Evolutionary conservation across 2,113 vertebrate genomes (phyloP).

Genomic region (Apus apus): DNA sequence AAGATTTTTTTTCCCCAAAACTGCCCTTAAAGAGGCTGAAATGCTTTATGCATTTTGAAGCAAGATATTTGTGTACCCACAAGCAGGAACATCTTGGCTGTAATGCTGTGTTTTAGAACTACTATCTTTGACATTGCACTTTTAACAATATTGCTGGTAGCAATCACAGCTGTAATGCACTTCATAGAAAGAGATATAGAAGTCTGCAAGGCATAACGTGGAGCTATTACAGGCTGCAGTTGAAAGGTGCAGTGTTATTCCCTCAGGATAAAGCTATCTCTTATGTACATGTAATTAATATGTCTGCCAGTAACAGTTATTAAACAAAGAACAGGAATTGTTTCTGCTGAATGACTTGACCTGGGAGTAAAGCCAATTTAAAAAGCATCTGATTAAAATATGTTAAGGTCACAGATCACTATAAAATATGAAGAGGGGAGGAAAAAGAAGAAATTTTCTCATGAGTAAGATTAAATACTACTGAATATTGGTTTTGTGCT

Average conservation of each 20-base stretch:
- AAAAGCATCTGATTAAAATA: conserved; percentile 68
- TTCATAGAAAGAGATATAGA: not conserved
- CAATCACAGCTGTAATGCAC: not conserved
- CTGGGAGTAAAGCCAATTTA: conserved; percentile 65
- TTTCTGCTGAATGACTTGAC: conserved; percentile 61
- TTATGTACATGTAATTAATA: conserved; percentile 71
- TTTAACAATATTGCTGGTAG: not conserved
- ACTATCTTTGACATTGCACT: not conserved
- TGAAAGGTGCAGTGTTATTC: conserved; percentile 47
- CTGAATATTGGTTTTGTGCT: not conserved
- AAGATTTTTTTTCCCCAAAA: not conserved
- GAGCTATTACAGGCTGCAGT: not conserved
- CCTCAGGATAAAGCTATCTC: conserved; percentile 31
- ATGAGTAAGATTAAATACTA: conserved; percentile 10
- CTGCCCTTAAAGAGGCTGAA: not conserved
- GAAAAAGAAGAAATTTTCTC: conserved; percentile 40
- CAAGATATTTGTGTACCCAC: not conserved
- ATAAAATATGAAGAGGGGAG: conserved; percentile 70
- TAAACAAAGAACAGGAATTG: conserved; percentile 62
- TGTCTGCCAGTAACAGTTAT: conserved; percentile 63
- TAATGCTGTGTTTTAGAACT: not conserved
- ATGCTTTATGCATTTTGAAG: not conserved
- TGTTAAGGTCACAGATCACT: conserved; percentile 51
- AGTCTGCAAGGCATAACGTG: not conserved
- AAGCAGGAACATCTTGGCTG: not conserved